phyloP scores from a whole-genome alignment of 2,797 vertebrate species.

The Acrossocheilus fasciatus region DNA sequence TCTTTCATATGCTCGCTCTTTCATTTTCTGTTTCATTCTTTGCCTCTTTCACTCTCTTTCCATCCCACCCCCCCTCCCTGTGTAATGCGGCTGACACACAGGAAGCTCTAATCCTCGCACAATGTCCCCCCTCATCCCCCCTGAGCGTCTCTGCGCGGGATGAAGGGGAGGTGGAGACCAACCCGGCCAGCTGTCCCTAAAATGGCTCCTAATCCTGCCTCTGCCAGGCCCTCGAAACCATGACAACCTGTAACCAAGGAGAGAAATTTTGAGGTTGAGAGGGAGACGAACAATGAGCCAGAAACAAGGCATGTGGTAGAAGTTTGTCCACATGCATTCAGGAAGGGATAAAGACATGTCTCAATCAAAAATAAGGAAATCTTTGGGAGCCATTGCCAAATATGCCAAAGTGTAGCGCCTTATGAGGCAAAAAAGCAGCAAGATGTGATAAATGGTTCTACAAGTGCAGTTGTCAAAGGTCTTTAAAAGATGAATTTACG shows the following conservation, averaged over 20 bases:
- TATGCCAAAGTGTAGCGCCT: neutral
- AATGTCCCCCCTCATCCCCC: conserved; percentile 75
- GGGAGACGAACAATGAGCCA: conserved; percentile 73
- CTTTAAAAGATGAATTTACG: neutral
- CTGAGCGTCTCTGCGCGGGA: conserved; percentile 78
- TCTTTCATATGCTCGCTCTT: conserved; percentile 72
- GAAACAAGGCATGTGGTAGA: conserved; percentile 83
- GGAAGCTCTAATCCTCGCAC: conserved; percentile 86
- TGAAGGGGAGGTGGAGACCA: conserved; percentile 74
- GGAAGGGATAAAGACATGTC: conserved; percentile 74
- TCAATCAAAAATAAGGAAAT: conserved; percentile 73
- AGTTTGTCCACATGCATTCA: conserved; percentile 82
- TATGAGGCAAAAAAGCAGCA: neutral
- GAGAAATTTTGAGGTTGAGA: conserved; percentile 77
- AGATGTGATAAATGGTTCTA: neutral
- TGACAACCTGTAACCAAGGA: conserved; percentile 84
- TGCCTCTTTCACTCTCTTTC: conserved; percentile 68
- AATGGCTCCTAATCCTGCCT: conserved; percentile 82
- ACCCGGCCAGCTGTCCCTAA: conserved; percentile 86
- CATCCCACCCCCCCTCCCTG: conserved; percentile 57
- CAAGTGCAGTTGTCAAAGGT: neutral
- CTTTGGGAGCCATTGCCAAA: conserved; percentile 11
- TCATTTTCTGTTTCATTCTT: conserved; percentile 82
- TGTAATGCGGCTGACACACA: conserved; percentile 84
- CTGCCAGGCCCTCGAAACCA: conserved; percentile 79